Base-by-base conservation (phyloP, 2,797 vertebrate species). In the Austrolebias charrua region DNA sequence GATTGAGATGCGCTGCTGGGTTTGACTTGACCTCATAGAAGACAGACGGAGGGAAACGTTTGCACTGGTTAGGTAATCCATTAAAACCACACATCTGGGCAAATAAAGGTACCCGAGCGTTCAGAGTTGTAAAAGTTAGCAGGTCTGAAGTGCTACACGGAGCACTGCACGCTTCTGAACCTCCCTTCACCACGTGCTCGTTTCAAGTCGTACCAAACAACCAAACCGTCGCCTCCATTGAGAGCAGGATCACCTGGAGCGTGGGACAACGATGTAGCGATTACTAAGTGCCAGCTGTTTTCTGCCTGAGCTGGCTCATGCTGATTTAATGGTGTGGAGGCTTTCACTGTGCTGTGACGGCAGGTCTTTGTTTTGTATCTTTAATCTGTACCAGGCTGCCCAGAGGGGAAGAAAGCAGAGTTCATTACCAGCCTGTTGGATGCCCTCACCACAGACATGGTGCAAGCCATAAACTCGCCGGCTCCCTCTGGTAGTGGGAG, bases 401-500 rank as follows among this genome's bases (percentile, higher is more conserved):
- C 97, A 28, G 97, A 98, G 79, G 96, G 92, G 55, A 98, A 98
- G 92, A 99, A 99, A 88, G 83, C 92, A 85, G 97, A 99, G 90
- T 99, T 99, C 85, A 97, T 99, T 90, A 99, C 96, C 74, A 98
- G 96, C 88, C 88, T 99, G 58, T 91, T 99, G 86, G 98, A 99
- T 68, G 97, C 98, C 54, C 94, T 99, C 76, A 98, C 96, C 82
- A 99, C 96, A 16, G 98, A 99, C 91, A 99, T 99, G 98, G 97
- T 99, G 81, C 95, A 99, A 73, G 95, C 97, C 81, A 96, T 99
- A 92, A 99, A 98, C 91, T 97, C 97, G 67, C 96, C 95, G 80
- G 91, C 94, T 71, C 97, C 96, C 86, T 94, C 95, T 87, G 93
- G 95, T 94, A 96, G 94, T 71, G 96, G 96, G 91, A 98, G 97